Percentiles rank a stretch among this genome's conserved stretches.
phyloP scores from a whole-genome alignment of 2,113 vertebrate species.

The Eulemur rufifrons region DNA sequence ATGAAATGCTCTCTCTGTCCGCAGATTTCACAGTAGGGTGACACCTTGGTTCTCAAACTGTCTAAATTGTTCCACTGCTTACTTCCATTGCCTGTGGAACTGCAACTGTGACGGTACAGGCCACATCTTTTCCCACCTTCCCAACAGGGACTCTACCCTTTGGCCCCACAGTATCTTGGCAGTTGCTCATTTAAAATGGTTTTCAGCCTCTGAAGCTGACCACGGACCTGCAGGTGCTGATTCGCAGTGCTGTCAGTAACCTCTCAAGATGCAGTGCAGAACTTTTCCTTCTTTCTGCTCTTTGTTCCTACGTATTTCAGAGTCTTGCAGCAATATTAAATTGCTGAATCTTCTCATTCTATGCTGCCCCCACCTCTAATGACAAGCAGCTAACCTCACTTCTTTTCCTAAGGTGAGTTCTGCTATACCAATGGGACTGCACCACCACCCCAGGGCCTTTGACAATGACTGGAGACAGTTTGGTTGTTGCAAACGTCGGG shows the following conservation, averaged over 20 bases:
- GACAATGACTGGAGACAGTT: neutral
- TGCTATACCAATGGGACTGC: neutral
- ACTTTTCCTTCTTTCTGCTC: neutral
- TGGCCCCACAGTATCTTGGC: neutral
- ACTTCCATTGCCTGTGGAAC: neutral
- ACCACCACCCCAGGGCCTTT: rapidly evolving
- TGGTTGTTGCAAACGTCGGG: neutral
- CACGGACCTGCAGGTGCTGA: neutral
- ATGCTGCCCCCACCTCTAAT: neutral
- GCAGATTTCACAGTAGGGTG: constrained; percentile 40
- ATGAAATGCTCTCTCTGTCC: neutral
- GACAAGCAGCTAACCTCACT: neutral
- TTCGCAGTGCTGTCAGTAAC: neutral
- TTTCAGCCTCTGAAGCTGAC: neutral
- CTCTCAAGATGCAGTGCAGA: neutral
- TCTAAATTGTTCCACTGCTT: neutral
- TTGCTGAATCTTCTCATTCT: neutral
- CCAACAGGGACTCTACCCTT: neutral
- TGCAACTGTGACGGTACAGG: neutral
- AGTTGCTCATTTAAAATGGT: constrained; percentile 47
- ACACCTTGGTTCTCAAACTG: neutral
- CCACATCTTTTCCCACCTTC: neutral
- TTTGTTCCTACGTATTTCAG: neutral
- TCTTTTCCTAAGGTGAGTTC: neutral
- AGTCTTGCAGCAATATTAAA: neutral